Base-by-base conservation (phyloP, 2,113 vertebrate species). In the Paratilapia polleni region DNA sequence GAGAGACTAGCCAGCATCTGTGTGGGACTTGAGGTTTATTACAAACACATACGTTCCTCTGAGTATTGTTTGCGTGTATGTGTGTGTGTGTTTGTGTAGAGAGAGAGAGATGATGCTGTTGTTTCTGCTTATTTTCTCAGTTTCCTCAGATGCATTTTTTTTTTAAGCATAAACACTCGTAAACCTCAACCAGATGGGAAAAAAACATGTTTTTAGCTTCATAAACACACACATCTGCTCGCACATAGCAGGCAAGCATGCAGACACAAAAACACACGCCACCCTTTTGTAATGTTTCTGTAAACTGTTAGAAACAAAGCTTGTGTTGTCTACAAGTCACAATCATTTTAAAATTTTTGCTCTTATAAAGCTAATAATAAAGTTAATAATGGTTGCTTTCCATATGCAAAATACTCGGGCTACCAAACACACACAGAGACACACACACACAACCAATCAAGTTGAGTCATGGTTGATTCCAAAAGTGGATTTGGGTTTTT, bases 1-100 rank as follows among this genome's bases (percentile, higher is more conserved):
- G 82, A 87, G 57, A 78, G 82, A 92, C 54, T 28, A 81, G 47
- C 57, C 68, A 83, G 88, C 83, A 83, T 91, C 79, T 86, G 77
- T 84, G 49, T 22, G 41, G 73, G 80, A 38, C 77, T 91, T 62
- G 61, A 80, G 84, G 61, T 83, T 70, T 73, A 83, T 90, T 89
- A 85, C 56, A 90, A 66, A 64, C 19, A 60, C 79, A 89, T 58
- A 47, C 26, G 28, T 58, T 52, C 22, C 28, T 77, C 59, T 61
- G 17, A 80, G 43, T 20, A 64, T 36, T 80, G 31, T 89, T 26
- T 84, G 78, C 77, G 34, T 60, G 34, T 77, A 41, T 62, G 22
- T 68, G 28, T 43, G 34, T 63, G 77, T 34, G 57, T 54, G 54
- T 56, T 4, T 57, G 20, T 22, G 12, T 41, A 41, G 12, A 64